These are phyloP conservation scores for Ectropis grisescens DNA, from an alignment of 1,140 invertebrate species.

Conservation along the genomic window DNA sequence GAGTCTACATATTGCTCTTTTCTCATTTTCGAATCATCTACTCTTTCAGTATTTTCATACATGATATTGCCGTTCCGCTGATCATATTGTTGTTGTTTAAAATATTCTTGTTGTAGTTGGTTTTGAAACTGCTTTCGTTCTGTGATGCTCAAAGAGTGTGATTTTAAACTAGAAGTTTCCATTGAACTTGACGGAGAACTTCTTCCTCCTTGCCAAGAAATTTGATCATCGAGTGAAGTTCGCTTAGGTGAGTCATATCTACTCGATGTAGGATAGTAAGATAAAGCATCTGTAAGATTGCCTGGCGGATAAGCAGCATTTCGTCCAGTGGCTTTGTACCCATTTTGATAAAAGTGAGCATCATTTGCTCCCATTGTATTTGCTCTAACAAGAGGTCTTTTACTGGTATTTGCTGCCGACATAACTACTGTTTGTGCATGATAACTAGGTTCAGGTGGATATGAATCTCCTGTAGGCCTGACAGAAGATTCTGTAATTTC, in stretches of 20 bases:
- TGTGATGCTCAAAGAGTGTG: conserved; percentile 73
- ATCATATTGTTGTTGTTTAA: conserved; percentile 66
- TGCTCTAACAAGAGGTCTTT: conserved; percentile 59
- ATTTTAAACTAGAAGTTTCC: conserved; percentile 74
- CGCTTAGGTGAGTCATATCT: conserved; percentile 77
- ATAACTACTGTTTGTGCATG: conserved; percentile 69
- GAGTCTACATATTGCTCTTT: conserved; percentile 64
- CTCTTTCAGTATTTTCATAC: conserved; percentile 61
- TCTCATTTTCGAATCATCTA: conserved; percentile 39
- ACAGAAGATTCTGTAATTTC: conserved; percentile 67
- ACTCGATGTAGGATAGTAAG: conserved; percentile 80
- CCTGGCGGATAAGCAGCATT: conserved; percentile 78
- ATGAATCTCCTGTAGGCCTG: conserved; percentile 50
- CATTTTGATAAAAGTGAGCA: conserved; percentile 73
- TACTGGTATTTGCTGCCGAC: conserved; percentile 39
- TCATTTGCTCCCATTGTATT: conserved; percentile 72
- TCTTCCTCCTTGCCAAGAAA: conserved; percentile 71
- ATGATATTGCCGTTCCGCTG: conserved; percentile 61
- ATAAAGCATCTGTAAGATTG: conserved; percentile 81
- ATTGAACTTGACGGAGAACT: conserved; percentile 74
- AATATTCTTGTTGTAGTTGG: conserved; percentile 71
- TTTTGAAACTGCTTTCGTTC: conserved; percentile 73
- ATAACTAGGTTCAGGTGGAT: conserved; percentile 68
- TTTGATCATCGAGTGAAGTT: conserved; percentile 71
- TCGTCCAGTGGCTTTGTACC: conserved; percentile 75